Evolutionary conservation across 2,113 vertebrate genomes (phyloP), one percentile per base, ranked within the genome.

Genomic region (Eurystomus gularis): DNA sequence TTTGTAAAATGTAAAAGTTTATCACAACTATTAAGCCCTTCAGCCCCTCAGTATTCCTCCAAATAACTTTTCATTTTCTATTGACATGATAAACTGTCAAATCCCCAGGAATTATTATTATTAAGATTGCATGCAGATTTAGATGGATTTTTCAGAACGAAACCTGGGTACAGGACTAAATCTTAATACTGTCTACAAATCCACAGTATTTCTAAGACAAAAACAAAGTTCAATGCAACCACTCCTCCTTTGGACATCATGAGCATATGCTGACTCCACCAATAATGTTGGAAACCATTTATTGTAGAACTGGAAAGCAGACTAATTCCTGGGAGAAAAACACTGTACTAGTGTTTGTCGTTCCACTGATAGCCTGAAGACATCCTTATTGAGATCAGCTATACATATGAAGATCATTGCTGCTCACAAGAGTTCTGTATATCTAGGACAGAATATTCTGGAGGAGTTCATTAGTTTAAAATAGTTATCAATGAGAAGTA

Each of bases 91-190:
- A 52, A 82, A 28, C 24, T 68, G 46, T 52, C 35, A 88, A 82
- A 76, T 35, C 9, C 15, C 24, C 0, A 0, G 10, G 24, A 90
- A 82, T 24, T 66, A 58, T 21, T 81, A 31, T 7, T 18, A 6
- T 19, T 88, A 85, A 44, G 60, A 90, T 61, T 49, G 18, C 17
- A 33, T n/a, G 20, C 1, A 60, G 31, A 54, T 46, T 60, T 28
- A 68, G 35, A 88, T 42, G 10, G 6, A 51, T 54, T 68, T 88
- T 92, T 82, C 40, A 79, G 58, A 85, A 79, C 64, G 11, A 95
- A 91, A 66, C 17, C 10, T 57, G 7, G 31, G 28, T 60, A 68
- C 24, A 68, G 8, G 19, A 60, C 40, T 57, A 52, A 77, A 64
- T n/a, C 44, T 44, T 48, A 75, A 54, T 20, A 26, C 9, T 51